Evolutionary conservation across 2,888 invertebrate species (phyloP).

Genomic region (Dascillus cervinus): DNA sequence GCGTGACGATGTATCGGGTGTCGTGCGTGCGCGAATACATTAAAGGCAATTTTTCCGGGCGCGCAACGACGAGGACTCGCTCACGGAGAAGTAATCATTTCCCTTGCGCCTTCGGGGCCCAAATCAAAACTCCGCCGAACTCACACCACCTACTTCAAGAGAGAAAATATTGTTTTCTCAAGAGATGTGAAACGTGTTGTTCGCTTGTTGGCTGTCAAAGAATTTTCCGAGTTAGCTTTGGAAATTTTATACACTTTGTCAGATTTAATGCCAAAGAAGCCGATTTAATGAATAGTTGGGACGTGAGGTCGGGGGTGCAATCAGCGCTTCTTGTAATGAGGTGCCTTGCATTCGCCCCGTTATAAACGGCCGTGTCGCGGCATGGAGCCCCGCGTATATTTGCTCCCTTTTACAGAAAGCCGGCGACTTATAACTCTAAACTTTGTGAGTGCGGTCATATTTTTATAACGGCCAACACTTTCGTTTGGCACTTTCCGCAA

Average conservation of each 20-base stretch:
- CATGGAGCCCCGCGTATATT: too few species aligned
- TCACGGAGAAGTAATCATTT: conserved; percentile 12
- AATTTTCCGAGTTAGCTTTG: conserved; percentile 7
- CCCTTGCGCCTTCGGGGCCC: conserved; percentile 11
- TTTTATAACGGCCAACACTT: conserved; percentile 11
- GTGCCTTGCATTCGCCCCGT: too few species aligned
- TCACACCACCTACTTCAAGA: conserved; percentile 12
- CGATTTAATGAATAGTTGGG: not conserved
- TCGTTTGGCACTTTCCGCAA: conserved; percentile 15
- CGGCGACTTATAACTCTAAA: conserved; percentile 14
- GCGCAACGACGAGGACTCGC: conserved; percentile 5
- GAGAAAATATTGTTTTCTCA: conserved; percentile 17
- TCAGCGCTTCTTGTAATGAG: too few species aligned
- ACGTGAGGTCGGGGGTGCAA: too few species aligned
- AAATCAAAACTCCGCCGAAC: conserved; percentile 14
- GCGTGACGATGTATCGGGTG: conserved; percentile 14
- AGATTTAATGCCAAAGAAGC: not conserved
- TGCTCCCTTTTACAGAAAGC: conserved; percentile 5
- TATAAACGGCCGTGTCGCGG: too few species aligned
- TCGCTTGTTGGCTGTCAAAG: conserved; percentile 9
- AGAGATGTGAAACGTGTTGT: conserved; percentile 11
- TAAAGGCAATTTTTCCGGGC: conserved; percentile 11
- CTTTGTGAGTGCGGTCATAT: conserved; percentile 12
- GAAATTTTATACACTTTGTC: not conserved
- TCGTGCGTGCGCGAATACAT: conserved; percentile 13